Percentiles rank a stretch among this genome's conserved stretches.
These are phyloP conservation scores for Andrena fulva DNA, from an alignment of 2,888 invertebrate genomes.

Conservation along the genomic window DNA sequence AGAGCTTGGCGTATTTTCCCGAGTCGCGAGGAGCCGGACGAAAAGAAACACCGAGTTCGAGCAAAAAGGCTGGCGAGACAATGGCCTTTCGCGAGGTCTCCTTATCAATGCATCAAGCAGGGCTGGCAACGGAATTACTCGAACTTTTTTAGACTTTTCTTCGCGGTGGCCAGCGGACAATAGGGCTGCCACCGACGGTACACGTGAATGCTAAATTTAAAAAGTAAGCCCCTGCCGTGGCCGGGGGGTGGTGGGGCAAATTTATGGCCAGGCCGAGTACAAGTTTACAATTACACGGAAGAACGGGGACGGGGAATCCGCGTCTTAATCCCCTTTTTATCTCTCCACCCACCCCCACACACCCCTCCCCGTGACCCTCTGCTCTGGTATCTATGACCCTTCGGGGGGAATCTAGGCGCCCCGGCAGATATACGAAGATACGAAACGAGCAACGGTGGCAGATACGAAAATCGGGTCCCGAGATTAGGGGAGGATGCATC, in stretches of 20 bases:
- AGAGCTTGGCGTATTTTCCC: constrained; percentile 5
- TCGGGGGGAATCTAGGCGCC: constrained; percentile 19
- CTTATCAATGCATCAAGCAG: constrained; percentile 68
- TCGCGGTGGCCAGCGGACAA: constrained; percentile 44
- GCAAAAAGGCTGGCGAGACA: constrained; percentile 33
- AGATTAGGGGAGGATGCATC: constrained; percentile 39
- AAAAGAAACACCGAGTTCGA: not conserved
- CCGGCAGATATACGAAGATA: constrained; percentile 21
- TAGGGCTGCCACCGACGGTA: constrained; percentile 50
- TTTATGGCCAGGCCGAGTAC: constrained; percentile 65
- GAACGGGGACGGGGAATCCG: constrained; percentile 58
- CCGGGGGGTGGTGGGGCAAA: constrained; percentile 30
- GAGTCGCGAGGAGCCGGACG: not conserved
- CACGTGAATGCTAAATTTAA: constrained; percentile 70
- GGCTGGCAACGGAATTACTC: constrained; percentile 55
- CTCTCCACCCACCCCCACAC: constrained; percentile 20
- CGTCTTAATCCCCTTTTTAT: constrained; percentile 66
- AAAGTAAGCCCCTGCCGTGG: constrained; percentile 67
- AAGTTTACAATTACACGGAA: constrained; percentile 73
- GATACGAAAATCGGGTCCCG: constrained; percentile 51
- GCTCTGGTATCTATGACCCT: constrained; percentile 28
- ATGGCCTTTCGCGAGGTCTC: constrained; percentile 47
- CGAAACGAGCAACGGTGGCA: constrained; percentile 29
- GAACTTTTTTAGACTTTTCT: constrained; percentile 67
- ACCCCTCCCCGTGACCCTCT: not conserved